These are phyloP conservation scores for Sterna hirundo DNA, from an alignment of 2,113 vertebrate species.

Conservation along the genomic window DNA sequence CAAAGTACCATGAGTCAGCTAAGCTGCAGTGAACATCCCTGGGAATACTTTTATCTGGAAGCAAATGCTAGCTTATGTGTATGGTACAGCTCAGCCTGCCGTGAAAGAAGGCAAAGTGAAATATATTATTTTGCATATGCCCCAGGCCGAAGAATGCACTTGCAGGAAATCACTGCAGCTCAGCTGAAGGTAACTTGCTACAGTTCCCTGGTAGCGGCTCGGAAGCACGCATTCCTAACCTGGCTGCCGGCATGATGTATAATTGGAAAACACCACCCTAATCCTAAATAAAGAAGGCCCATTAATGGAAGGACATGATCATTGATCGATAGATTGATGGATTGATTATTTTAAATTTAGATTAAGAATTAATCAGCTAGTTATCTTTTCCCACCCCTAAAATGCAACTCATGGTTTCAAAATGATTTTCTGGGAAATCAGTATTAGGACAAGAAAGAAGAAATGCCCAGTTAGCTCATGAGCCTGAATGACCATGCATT, in stretches of 20 bases:
- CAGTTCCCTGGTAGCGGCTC: not conserved
- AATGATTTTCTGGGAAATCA: not conserved
- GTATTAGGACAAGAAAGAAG: not conserved
- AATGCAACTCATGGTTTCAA: not conserved
- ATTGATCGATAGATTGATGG: not conserved
- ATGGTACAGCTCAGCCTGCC: not conserved
- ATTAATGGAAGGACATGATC: not conserved
- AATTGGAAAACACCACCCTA: not conserved
- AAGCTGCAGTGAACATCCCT: not conserved
- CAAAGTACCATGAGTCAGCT: constrained; percentile 47
- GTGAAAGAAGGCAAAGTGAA: not conserved
- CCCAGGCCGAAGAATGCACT: not conserved
- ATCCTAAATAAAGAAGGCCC: not conserved
- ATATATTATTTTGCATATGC: not conserved
- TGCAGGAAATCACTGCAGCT: not conserved
- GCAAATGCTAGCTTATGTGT: not conserved
- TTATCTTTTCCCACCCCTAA: not conserved
- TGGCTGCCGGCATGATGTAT: not conserved
- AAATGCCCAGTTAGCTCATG: not conserved
- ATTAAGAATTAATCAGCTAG: not conserved
- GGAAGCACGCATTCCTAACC: not conserved
- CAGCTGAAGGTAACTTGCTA: not conserved
- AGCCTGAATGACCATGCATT: not conserved
- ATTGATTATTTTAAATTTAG: not conserved
- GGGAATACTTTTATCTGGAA: not conserved